Conservation (phyloP, 2,888 invertebrate genomes). For the Zhengitettix transpicula region DNA sequence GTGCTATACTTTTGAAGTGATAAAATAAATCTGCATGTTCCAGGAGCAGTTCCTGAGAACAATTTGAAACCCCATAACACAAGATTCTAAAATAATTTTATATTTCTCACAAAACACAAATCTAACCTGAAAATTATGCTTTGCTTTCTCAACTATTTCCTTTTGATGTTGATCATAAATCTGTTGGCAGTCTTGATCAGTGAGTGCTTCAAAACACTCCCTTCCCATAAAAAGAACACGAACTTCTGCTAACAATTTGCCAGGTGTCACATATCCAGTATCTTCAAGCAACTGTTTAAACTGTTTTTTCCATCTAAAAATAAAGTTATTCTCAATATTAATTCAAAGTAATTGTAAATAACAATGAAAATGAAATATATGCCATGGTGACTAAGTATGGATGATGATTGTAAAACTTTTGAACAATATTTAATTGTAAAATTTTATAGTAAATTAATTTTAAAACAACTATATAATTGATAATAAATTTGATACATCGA, state of each 20-base stretch:
- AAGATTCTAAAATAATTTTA: not conserved
- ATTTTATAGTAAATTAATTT: too few species aligned
- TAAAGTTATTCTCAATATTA: not conserved
- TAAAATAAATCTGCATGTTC: slow-evolving; percentile 89
- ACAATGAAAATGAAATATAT: not conserved
- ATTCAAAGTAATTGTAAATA: not conserved
- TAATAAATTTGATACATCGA: too few species aligned
- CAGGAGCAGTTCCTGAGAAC: slow-evolving; percentile 58
- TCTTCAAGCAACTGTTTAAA: slow-evolving; percentile 86
- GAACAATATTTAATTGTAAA: not conserved
- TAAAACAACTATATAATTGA: too few species aligned
- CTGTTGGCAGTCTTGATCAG: slow-evolving; percentile 75
- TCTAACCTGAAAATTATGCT: slow-evolving; percentile 68
- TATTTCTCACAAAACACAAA: not conserved
- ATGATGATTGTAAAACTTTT: not conserved
- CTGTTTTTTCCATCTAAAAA: slow-evolving; percentile 72
- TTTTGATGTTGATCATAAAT: slow-evolving; percentile 90
- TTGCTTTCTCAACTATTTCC: slow-evolving; percentile 74
- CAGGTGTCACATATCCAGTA: slow-evolving; percentile 87
- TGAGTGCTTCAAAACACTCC: slow-evolving; percentile 82
- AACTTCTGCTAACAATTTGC: slow-evolving; percentile 83
- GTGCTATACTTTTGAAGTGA: slow-evolving; percentile 79
- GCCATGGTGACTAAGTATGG: not conserved
- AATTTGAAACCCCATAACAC: not conserved
- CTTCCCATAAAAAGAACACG: slow-evolving; percentile 83